phyloP scores from a whole-genome alignment of 1,140 invertebrate species.

The Drosophila lini region DNA sequence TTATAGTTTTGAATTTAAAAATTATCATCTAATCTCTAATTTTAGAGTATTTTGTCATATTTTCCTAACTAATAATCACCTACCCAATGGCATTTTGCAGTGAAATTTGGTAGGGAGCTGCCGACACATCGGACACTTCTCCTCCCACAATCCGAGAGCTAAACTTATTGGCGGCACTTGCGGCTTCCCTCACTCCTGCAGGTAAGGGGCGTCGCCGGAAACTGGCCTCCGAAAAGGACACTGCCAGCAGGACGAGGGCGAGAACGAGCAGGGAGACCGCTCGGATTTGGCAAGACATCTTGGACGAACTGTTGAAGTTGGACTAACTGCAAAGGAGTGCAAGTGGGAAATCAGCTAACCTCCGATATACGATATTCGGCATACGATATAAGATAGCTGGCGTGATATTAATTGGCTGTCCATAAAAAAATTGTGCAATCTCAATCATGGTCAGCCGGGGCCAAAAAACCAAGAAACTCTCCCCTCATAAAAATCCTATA shows the following conservation, averaged over 20 bases:
- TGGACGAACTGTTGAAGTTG: conserved; percentile 45
- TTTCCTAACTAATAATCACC: no score
- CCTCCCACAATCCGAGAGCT: conserved; percentile 84
- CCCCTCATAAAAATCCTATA: conserved; percentile 56
- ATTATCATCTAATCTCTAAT: rapidly evolving
- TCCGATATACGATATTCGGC: conserved; percentile 36
- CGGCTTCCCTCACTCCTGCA: background rate
- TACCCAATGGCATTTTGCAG: conserved; percentile 64
- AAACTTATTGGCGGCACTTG: background rate
- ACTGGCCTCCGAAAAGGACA: conserved; percentile 31
- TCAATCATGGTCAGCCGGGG: conserved; percentile 37
- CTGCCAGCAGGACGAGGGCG: conserved; percentile 18
- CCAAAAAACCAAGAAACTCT: conserved; percentile 38
- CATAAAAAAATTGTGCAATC: conserved; percentile 51
- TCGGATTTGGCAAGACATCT: conserved; percentile 55
- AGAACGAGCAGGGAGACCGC: conserved; percentile 20
- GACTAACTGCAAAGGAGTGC: conserved; percentile 44
- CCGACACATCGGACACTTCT: conserved; percentile 66
- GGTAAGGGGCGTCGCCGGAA: conserved; percentile 19
- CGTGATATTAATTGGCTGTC: conserved; percentile 63
- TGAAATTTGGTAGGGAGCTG: conserved; percentile 84
- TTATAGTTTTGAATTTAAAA: background rate
- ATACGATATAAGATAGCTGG: conserved; percentile 38
- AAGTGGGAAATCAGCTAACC: conserved; percentile 34
- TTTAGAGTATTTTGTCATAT: background rate